Evolutionary conservation across 2,888 invertebrate genomes (phyloP).

Genomic region (Cerceris ruficornis): DNA sequence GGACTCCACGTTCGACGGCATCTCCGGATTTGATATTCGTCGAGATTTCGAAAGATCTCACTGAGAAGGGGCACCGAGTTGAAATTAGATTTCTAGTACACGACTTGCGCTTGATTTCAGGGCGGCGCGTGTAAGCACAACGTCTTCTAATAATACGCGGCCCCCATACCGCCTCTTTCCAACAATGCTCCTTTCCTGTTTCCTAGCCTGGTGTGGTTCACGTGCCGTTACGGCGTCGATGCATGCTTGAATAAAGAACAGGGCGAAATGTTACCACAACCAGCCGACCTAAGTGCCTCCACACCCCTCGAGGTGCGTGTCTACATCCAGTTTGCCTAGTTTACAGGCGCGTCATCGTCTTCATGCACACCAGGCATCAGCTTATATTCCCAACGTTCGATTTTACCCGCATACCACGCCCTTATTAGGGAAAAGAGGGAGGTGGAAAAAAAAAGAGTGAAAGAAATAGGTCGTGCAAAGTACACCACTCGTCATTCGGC

Average conservation of each 20-base stretch:
- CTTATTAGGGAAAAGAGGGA: constrained; percentile 29
- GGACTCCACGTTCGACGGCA: background rate
- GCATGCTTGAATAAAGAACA: constrained; percentile 15
- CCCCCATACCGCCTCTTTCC: constrained; percentile 35
- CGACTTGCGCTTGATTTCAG: constrained; percentile 65
- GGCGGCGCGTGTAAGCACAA: constrained; percentile 43
- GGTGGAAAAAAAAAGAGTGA: background rate
- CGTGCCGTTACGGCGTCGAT: constrained; percentile 1
- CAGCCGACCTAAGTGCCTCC: constrained; percentile 39
- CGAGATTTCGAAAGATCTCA: background rate
- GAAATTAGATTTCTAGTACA: constrained; percentile 73
- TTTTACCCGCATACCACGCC: constrained; percentile 63
- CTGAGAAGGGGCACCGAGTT: constrained; percentile 23
- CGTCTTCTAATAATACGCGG: constrained; percentile 63
- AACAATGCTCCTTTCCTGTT: constrained; percentile 49
- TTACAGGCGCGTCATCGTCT: constrained; percentile 41
- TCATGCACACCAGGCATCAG: constrained; percentile 20
- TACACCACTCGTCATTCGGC: constrained; percentile 13
- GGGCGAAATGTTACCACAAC: constrained; percentile 23
- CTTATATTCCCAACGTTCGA: constrained; percentile 35
- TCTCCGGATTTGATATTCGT: constrained; percentile 12
- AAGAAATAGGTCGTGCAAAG: constrained; percentile 63
- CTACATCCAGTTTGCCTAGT: constrained; percentile 53
- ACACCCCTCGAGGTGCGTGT: constrained; percentile 55
- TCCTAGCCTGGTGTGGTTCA: constrained; percentile 1